phyloP scores from a whole-genome alignment of 2,888 invertebrate species.

The Eilema caniola region DNA sequence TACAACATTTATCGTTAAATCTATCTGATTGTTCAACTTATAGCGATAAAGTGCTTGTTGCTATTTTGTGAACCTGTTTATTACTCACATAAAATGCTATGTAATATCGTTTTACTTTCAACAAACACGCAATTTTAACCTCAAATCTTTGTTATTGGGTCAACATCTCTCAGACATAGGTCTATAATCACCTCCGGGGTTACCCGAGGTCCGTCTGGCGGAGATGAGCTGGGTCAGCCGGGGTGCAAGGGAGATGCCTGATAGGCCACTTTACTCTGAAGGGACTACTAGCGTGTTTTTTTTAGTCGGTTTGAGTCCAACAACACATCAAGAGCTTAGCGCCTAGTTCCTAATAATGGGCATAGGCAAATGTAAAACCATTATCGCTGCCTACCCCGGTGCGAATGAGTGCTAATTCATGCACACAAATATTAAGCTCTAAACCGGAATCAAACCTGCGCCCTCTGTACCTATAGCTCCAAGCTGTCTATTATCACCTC shows the following conservation, averaged over 20 bases:
- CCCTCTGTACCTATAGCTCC: background rate
- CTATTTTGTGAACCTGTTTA: slow-evolving; percentile 12
- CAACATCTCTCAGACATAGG: no score
- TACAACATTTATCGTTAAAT: slow-evolving; percentile 14
- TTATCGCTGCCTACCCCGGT: no score
- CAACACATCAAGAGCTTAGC: no score
- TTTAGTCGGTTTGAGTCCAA: no score
- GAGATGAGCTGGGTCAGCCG: no score
- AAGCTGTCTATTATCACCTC: background rate
- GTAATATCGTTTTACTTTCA: slow-evolving; percentile 4
- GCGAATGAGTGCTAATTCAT: background rate
- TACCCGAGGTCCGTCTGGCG: no score
- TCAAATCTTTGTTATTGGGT: background rate
- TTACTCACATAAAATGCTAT: background rate
- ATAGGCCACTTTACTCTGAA: no score
- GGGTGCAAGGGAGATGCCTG: no score
- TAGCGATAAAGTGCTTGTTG: slow-evolving; percentile 9
- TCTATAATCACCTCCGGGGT: no score
- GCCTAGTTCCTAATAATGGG: no score
- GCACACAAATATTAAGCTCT: background rate
- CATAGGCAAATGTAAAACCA: no score
- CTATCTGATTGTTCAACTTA: slow-evolving; percentile 11
- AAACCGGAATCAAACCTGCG: background rate
- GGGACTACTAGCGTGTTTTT: no score
- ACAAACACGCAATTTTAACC: background rate